phyloP scores from a whole-genome alignment of 2,888 invertebrate genomes.

The Oxycera nigricornis region DNA sequence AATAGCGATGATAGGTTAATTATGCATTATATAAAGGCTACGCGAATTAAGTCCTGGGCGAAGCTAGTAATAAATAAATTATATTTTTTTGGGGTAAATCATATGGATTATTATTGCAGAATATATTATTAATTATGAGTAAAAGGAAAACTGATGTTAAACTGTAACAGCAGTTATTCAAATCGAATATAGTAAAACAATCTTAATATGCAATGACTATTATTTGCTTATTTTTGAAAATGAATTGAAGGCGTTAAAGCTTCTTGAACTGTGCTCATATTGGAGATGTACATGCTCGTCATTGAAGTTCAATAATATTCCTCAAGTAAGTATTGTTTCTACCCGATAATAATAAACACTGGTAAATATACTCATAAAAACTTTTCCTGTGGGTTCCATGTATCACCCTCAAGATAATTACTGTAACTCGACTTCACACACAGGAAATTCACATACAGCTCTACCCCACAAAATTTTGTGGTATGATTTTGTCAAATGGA shows the following conservation, averaged over 20 bases:
- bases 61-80: too few relatives aligned
- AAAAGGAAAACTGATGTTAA: too few relatives aligned
- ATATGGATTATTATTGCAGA: too few relatives aligned
- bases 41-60: too few relatives aligned
- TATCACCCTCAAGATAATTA: slow-evolving; percentile 37
- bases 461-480: not conserved
- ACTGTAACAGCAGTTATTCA: too few relatives aligned
- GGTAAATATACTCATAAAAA: slow-evolving; percentile 39
- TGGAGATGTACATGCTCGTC: not conserved
- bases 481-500: not conserved
- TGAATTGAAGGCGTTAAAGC: not conserved
- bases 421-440: slow-evolving; percentile 23
- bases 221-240: too few relatives aligned
- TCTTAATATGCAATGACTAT: too few relatives aligned
- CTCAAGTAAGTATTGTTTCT: slow-evolving; percentile 21
- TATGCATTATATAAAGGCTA: too few relatives aligned
- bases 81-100: too few relatives aligned
- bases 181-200: too few relatives aligned
- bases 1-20: too few relatives aligned
- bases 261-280: not conserved
- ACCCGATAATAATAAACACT: slow-evolving; percentile 40
- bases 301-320: not conserved
- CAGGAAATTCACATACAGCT: not conserved
- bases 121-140: too few relatives aligned
- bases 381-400: slow-evolving; percentile 37